These are phyloP conservation scores for Cephus pygmeus DNA, from an alignment of 2,888 invertebrate species.

Conservation along the genomic window DNA sequence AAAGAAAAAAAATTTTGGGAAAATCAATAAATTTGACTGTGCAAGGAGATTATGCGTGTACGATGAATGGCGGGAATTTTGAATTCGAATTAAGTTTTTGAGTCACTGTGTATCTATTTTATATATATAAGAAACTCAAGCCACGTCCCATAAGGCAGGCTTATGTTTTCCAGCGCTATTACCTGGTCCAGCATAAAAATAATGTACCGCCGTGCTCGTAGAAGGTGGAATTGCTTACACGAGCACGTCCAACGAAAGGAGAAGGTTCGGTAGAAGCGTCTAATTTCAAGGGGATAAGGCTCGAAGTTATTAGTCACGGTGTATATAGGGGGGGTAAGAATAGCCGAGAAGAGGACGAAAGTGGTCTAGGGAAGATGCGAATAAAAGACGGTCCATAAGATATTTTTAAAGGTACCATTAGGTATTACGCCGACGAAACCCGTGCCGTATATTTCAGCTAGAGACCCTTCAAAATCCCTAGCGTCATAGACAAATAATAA, in stretches of 20 bases:
- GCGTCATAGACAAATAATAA: neutral
- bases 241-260: neutral
- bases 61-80: no score
- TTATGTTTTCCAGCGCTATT: neutral
- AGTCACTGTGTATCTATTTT: no score
- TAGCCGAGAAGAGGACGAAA: neutral
- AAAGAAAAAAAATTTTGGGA: no score
- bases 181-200: conserved; percentile 1
- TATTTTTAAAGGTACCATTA: neutral
- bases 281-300: conserved; percentile 5
- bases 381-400: neutral
- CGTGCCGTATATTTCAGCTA: neutral
- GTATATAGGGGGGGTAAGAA: no score
- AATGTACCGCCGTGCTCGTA: neutral
- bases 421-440: neutral
- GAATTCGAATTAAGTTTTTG: no score
- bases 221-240: neutral
- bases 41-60: no score
- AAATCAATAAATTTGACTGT: no score
- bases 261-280: neutral
- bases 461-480: neutral
- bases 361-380: neutral
- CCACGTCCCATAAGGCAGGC: neutral
- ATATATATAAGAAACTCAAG: neutral
- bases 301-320: neutral